Base-by-base conservation (phyloP, 2,113 vertebrate species). In the Rhynchopsitta pachyrhyncha region DNA sequence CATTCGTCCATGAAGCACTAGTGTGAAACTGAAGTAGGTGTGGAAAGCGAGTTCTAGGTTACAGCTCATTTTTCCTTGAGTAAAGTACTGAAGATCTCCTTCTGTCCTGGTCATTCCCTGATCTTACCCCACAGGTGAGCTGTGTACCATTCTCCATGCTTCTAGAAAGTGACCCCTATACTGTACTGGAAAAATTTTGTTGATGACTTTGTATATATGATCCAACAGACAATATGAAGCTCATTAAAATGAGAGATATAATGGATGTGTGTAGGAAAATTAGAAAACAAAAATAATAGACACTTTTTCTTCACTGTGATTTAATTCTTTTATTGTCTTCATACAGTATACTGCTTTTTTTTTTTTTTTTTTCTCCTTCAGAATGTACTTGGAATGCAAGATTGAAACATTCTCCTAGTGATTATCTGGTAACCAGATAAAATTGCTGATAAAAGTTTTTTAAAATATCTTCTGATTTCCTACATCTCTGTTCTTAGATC, bases 141-240 rank as follows among this genome's bases (percentile, higher is more conserved):
- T 55, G 25, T 42, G 27, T 42, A 8, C 2, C 19, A 25, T 24
- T 78, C 42, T 70, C 76, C 33, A 35, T 67, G 19, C 1, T 22
- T 69, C 29, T 81, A 84, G 49, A 7, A 55, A 75, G 15, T 63
- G 17, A 74, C 23, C 4, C 8, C 16, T 13, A n/a, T 4, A n/a
- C 24, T 62, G 11, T 37, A 27, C 22, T 2, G 3, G 35, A 57
- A 95, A 66, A 70, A 63, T 62, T 13, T 25, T 44, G 11, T 37
- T 0, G 0, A n/a, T 83, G 15, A 23, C 13, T 47, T 15, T 59
- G 1, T 33, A 13, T 25, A 24, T 47, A 13, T 37, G 9, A 57
- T 39, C 33, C 9, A 52, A 9, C 8, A 73, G 42, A 64, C 18
- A 57, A 73, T n/a, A 69, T 11, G n/a, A 66, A 53, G 17, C 8